phyloP scores from a whole-genome alignment of 2,113 vertebrate genomes.

The Oceanodroma tethys region DNA sequence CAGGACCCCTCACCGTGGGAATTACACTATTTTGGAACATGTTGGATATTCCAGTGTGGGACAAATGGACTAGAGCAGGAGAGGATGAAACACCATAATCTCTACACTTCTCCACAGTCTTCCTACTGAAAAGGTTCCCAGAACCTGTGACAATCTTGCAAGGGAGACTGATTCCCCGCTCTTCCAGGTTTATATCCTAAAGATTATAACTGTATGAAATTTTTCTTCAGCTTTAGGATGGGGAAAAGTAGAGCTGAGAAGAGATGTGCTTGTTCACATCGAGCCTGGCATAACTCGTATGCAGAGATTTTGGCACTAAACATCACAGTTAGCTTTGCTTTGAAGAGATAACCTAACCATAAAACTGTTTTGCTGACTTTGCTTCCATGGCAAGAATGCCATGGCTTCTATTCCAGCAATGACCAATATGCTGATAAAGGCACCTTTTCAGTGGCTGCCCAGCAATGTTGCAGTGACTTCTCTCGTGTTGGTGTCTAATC shows the following conservation, averaged over 20 bases:
- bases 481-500: background rate
- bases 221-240: background rate
- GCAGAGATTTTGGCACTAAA: background rate
- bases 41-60: no score
- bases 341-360: background rate
- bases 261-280: background rate
- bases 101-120: background rate
- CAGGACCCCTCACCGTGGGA: background rate
- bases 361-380: background rate
- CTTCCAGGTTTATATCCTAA: background rate
- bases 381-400: background rate
- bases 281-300: background rate
- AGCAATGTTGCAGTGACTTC: background rate
- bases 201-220: background rate
- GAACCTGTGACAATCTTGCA: background rate
- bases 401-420: background rate
- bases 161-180: background rate
- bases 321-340: background rate
- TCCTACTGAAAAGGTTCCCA: background rate
- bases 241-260: background rate
- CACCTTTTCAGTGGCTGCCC: background rate
- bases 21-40: background rate
- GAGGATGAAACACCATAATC: background rate
- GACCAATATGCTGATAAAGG: background rate
- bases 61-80: background rate